Base-by-base conservation (phyloP, 2,888 invertebrate species). In the Anthophora plumipes region DNA sequence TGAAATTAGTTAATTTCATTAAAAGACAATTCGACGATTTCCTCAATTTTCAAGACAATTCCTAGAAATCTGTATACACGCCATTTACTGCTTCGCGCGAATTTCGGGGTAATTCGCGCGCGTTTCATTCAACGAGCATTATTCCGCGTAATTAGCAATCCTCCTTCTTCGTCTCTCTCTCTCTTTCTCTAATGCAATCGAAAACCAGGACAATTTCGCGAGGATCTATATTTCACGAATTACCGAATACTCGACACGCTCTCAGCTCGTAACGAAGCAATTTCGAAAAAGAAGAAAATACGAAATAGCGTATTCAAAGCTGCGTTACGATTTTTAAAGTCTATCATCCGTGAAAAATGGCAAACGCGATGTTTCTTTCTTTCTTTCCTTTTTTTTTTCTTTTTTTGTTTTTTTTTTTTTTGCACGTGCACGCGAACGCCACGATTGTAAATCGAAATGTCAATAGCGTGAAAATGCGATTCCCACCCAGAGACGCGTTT, bases 381-480 rank as follows among this genome's bases (percentile, higher is more conserved):
- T 11, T 52, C 2, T 11, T 11, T 11, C n/a, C 17, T 17, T 12
- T 31, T 8, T 43, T 48, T 14, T 48, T n/a, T 48, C 17, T 48
- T 11, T 52, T 4, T 11, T 11, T 11, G n/a, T 20, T 17, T 12
- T 31, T 8, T n/a, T 20, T 50, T 48, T 52, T 68, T 74, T 59
- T 37, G 12, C 52, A 17, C 17, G 14, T n/a, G n/a, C n/a, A n/a
- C n/a, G n/a, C n/a, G 31, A 1, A 4, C 31, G 31, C 31, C 4
- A 31, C 31, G 31, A 55, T 17, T 17, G 66, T 22, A 43, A 77
- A 77, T 77, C 61, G 75, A 75, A 75, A 55, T n/a, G 77, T 68
- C 60, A 61, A 60, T 67, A 61, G 43, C 67, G 20, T 11, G 75
- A 43, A 57, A 74, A 52, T 59, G 14, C 5, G 54, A 20, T 20